A percentile compares a stretch with the other conserved stretches of the same genome.
phyloP scores from a whole-genome alignment of 1,140 invertebrate species.

The Scaptomyza hsui region DNA sequence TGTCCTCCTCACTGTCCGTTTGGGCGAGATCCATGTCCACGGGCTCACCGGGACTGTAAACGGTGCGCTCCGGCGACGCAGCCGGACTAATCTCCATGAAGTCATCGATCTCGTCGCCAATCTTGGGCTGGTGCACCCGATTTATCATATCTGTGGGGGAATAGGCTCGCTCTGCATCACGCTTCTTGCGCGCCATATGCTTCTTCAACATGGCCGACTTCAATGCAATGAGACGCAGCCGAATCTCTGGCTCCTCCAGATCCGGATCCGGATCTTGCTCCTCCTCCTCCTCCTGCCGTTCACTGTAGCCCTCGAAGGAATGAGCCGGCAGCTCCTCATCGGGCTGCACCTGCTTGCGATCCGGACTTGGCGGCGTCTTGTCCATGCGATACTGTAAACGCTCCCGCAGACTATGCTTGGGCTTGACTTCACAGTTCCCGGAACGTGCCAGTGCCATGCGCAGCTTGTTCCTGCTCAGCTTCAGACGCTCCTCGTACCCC shows the following conservation, averaged over 20 bases:
- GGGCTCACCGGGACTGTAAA: conserved; percentile 57
- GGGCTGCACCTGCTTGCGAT: not conserved
- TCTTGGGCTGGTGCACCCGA: conserved; percentile 58
- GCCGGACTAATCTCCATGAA: conserved; percentile 81
- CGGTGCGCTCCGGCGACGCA: conserved; percentile 57
- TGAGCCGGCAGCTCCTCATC: conserved; percentile 14
- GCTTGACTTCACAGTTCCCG: conserved; percentile 39
- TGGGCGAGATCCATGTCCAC: conserved; percentile 80
- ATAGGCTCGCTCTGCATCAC: conserved; percentile 77
- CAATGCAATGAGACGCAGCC: conserved; percentile 72
- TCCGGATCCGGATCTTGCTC: conserved; percentile 8
- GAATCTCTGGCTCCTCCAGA: conserved; percentile 60
- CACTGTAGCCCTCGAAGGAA: conserved; percentile 16
- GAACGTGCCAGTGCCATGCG: conserved; percentile 62
- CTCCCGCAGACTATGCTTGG: conserved; percentile 59
- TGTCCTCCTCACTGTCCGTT: conserved; percentile 73
- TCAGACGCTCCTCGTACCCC: conserved; percentile 32
- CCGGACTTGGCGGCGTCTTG: conserved; percentile 32
- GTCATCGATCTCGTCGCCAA: conserved; percentile 61
- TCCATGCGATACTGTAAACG: conserved; percentile 45
- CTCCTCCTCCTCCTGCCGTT: conserved; percentile 1
- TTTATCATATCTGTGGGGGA: conserved; percentile 82
- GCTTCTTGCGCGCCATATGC: conserved; percentile 71
- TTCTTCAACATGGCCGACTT: conserved; percentile 79
- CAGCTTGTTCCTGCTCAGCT: conserved; percentile 63